Evolutionary conservation across 2,888 invertebrate genomes (phyloP).

Genomic region (Conchocele bisecta): DNA sequence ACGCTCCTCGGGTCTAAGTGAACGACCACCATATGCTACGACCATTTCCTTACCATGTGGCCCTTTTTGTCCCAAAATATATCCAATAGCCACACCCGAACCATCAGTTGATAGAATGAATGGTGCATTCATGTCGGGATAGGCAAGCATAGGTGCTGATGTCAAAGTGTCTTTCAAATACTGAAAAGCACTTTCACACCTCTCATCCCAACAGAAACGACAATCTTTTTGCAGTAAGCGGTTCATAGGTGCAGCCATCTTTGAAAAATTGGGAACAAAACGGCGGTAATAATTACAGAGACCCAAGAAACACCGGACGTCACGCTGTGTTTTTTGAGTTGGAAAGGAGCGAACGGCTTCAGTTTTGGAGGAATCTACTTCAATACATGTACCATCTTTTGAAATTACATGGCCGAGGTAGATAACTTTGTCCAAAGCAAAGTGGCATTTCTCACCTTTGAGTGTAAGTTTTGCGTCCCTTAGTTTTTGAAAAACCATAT

Average conservation of each 20-base stretch:
- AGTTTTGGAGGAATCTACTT: conserved; percentile 34
- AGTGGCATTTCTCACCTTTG: conserved; percentile 56
- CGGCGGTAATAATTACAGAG: conserved; percentile 49
- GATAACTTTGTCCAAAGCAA: conserved; percentile 29
- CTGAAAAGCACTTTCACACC: conserved; percentile 39
- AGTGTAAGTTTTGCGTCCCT: conserved; percentile 45
- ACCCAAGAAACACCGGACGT: conserved; percentile 44
- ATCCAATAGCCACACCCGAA: conserved; percentile 28
- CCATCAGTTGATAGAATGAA: conserved; percentile 52
- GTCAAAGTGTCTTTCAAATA: conserved; percentile 22
- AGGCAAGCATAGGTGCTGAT: conserved; percentile 47
- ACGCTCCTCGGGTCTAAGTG: conserved; percentile 24
- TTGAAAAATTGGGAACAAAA: conserved; percentile 48
- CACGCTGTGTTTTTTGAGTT: conserved; percentile 26
- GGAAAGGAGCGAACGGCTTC: conserved; percentile 31
- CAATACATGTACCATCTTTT: conserved; percentile 31
- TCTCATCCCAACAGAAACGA: conserved; percentile 16
- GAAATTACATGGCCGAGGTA: conserved; percentile 21
- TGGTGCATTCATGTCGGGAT: conserved; percentile 37
- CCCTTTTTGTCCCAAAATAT: conserved; percentile 21
- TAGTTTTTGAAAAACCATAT: conserved; percentile 45
- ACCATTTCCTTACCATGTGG: neutral
- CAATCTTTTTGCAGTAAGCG: conserved; percentile 38
- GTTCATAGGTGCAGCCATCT: conserved; percentile 44
- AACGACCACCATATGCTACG: neutral